Evolutionary conservation across 2,888 invertebrate genomes (phyloP), one percentile per base, ranked within the genome.

Genomic region (Camponotus fellah): DNA sequence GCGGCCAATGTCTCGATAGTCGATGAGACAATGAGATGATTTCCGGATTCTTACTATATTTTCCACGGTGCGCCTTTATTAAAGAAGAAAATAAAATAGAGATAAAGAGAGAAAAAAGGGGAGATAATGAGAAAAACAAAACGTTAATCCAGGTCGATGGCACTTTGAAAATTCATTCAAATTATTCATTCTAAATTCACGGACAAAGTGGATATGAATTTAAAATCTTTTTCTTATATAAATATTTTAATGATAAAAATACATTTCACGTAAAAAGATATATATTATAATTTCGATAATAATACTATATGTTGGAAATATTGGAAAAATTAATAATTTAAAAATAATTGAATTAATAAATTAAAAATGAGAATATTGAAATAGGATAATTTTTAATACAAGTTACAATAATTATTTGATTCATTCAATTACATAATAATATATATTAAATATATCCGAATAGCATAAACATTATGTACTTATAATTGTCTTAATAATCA

Each of bases 1-100:
- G 89, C 86, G 88, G 85, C 46, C 72, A 72, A 60, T 58, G 43
- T 60, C 17, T 76, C 82, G 80, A n/a, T 60, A 60, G 84, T 72
- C 49, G 64, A 26, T 21, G 65, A 77, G 79, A 53, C 40, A 14
- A 65, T n/a, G n/a, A 17, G 64, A 40, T 60, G 26, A 82, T 82
- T 74, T 82, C 74, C 74, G 77, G 64, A 82, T 65, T 65, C 81
- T 56, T n/a, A 12, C n/a, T 49, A 40, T 10, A 64, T 43, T 77
- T 82, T 65, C 40, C 77, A 21, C 21, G n/a, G 34, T 17, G 26
- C 5, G 68, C 10, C 21, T 72, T 65, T 37, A 37, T 4, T 46
- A 46, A 46, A 46, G 46, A 21, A 17, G 10, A 49, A n/a, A 26
- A 76, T 14, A 17, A 26, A 34, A 34, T 12, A 46, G 32, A 9